Evolutionary conservation across 2,113 vertebrate species (phyloP).

Genomic region (Callionymus lyra): DNA sequence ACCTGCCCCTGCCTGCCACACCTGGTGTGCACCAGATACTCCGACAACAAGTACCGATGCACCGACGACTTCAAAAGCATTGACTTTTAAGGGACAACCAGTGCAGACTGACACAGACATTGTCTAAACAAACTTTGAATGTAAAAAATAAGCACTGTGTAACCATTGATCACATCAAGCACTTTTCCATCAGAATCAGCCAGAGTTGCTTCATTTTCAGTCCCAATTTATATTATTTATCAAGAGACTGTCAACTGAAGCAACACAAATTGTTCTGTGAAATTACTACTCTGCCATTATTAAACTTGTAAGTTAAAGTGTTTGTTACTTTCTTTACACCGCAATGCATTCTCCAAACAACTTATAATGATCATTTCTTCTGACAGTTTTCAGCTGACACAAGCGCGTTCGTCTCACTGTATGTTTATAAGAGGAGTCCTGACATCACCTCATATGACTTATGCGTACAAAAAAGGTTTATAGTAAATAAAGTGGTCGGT

Average conservation of each 20-base stretch:
- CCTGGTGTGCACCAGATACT: constrained; percentile 68
- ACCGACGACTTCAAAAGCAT: constrained; percentile 75
- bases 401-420: no score
- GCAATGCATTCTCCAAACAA: no score
- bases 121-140: constrained; percentile 5
- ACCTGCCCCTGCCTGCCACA: constrained; percentile 79
- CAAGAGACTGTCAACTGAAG: constrained; percentile 14
- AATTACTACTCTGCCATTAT: no score
- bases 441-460: no score
- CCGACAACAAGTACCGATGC: constrained; percentile 73
- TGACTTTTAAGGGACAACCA: constrained; percentile 46
- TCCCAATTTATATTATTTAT: constrained; percentile 30
- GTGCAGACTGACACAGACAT: constrained; percentile 4
- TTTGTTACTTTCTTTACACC: no score
- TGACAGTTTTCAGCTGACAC: no score
- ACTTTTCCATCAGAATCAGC: constrained; percentile 6
- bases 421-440: no score
- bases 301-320: no score
- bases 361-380: no score
- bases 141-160: constrained; percentile 1
- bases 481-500: no score
- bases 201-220: constrained; percentile 11
- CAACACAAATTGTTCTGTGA: no score
- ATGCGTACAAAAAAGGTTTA: no score
- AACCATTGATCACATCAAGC: constrained; percentile 7